Base-by-base conservation (phyloP, 2,113 vertebrate species). In the Garra rufa region DNA sequence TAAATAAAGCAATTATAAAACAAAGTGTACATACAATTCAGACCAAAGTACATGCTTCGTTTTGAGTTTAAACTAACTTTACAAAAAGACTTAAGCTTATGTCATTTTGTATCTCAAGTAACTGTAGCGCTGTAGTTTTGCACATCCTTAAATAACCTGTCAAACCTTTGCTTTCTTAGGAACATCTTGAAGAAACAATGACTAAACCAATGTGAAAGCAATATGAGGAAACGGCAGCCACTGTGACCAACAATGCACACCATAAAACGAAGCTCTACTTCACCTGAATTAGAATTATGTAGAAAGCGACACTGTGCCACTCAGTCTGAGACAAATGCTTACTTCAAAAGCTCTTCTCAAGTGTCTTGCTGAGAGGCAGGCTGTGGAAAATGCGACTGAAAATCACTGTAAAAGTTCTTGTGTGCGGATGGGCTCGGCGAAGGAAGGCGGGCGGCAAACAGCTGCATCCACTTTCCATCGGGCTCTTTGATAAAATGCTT, bases 401-500 rank as follows among this genome's bases (percentile, higher is more conserved):
- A 61, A 43, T 61, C 69, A 75, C 59, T 46, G 38, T 69, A 9
- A 76, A 41, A 75, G 48, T 75, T 76, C 48, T 75, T 65, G 65
- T 69, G 63, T 24, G 76, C 46, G n/a, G 52, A 83, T 75, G 57
- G 46, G 44, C 70, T 77, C 75, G 61, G 38, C 69, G 77, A 76
- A 87, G 59, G 28, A 81, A 52, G 46, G 61, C 70, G 75, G 59
- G 70, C 74, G 76, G 77, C 57, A 76, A 82, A 87, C 86, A 87
- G 80, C 86, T 87, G 86, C 59, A 87, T 52, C 73, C 61, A 77
- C 78, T 87, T 71, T 63, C 28, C 50, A 26, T 81, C 14, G 2
- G 55, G 46, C 50, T 61, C 73, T 77, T 13, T 65, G 61, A 87
- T 61, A 71, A 70, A 71, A 15, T 17, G 73, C 21, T 67, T 70